Base-by-base conservation (phyloP, 2,888 invertebrate species). In the Cinara cedri region DNA sequence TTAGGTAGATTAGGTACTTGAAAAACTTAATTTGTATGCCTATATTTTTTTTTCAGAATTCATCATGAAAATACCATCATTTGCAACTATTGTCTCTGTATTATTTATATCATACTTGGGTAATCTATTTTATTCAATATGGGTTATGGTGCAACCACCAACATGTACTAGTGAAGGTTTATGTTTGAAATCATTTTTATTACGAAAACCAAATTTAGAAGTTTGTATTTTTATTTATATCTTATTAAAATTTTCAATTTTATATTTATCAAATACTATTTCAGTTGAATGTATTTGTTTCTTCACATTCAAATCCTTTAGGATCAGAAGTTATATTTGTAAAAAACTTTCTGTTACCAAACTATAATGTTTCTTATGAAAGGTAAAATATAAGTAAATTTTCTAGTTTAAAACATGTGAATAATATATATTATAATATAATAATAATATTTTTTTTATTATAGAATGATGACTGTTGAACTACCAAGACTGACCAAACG, bases 101-200 rank as follows among this genome's bases (percentile, higher is more conserved):
- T 83, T 92, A 82, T 88, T 89, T 81, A 87, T 89, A 84, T 85
- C 91, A 83, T 93, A 93, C 86, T 85, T 90, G 63, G 88, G 88
- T 16, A 93, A 93, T 85, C 90, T 93, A 81, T 86, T 88, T 54
- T 90, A 93, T 85, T 92, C 92, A 76, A 91, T 94, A 86, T 93
- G 92, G 88, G 90, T 90, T 83, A 87, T 94, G 85, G 90, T 90
- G 78, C 89, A 90, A 85, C 89, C 90, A 54, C 91, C 93, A 34
- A 86, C 88, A 82, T 94, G 94, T 85, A 88, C 87, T 84, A 87
- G 88, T 84, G 88, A 88, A 85, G 88, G 90, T 83, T 85, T 86
- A 83, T 94, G 94, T 87, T 90, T 91, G 83, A 87, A 88, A 60
- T 93, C 93, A 0, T 92, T 90, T 87, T 87, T 94, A 84, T 87